Evolutionary conservation across 2,888 invertebrate species (phyloP), one percentile per base, ranked within the genome.

Genomic region (Parasteatoda lunata): DNA sequence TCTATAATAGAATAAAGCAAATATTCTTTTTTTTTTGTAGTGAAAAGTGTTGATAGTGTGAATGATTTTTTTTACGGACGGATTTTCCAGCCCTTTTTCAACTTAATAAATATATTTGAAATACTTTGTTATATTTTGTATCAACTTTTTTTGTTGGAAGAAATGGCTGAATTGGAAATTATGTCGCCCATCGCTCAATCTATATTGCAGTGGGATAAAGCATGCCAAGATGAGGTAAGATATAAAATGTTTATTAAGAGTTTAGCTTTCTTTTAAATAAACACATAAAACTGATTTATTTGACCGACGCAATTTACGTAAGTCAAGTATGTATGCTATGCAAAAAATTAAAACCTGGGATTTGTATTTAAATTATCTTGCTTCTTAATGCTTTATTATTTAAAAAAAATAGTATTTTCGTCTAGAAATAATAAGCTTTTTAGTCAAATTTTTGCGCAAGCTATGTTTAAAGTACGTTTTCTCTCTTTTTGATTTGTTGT

Each of bases 151-250:
- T 59, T 59, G 30, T 59, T n/a, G 9, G 59, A 48, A 79, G 77
- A 45, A 47, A 85, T 85, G 85, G 85, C 75, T 49, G 85, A 85
- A 77, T 77, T 86, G 86, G 86, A 86, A 54, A 86, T 86, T 54
- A 71, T 86, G 73, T 77, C 86, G 49, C 86, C 86, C 4, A 77
- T 86, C n/a, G 69, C 77, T 15, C 86, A 86, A 30, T 77, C 77
- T 8, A 70, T 86, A 59, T 52, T 86, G 59, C 81, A 81, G 86
- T 86, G 86, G 86, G 81, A 86, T 86, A 86, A 86, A 64, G 77
- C 81, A n/a, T 86, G 86, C 47, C 66, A 77, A 9, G 86, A 86
- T 69, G 86, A 86, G 86, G 86, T 86, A 69, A 72, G 77, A 5
- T 9, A 3, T 5, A 51, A 65, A 72, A 47, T 64, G 5, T 49